Base-by-base conservation (phyloP, 2,113 vertebrate genomes). In the Danionella cerebrum region DNA sequence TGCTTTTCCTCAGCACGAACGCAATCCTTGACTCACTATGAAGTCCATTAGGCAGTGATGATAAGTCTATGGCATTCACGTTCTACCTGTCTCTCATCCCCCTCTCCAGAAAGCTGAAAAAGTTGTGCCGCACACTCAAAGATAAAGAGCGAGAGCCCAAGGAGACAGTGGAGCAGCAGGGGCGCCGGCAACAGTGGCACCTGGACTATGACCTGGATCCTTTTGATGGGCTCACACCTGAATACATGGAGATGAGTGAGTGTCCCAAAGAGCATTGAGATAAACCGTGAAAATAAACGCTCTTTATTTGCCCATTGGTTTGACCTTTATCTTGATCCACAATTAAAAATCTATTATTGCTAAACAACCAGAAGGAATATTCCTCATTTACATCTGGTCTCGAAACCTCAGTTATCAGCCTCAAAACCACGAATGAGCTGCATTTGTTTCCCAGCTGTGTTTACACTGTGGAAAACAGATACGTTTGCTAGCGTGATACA, bases 161-260 rank as follows among this genome's bases (percentile, higher is more conserved):
- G 54, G 83, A 90, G 83, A 73, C 55, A 2, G 80, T 88, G 41
- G 84, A 85, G 3, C 80, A 84, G 45, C 81, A 83, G 1, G 76
- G 82, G 13, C 88, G 85, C 5, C 91, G 91, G 2, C 89, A 92
- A 69, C 95, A 96, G 36, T 99, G 96, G 96, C 90, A 93, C 71
- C 83, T 93, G 1, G 96, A 99, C 76, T 91, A 95, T 4, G 85
- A 80, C 45, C 81, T 98, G 70, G 95, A 93, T 50, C 93, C 94
- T 0, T 98, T 94, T 54, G 93, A 93, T 0, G 96, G 96, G 5
- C 84, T 99, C 62, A 96, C 94, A 7, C 96, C 96, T 2, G 96
- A 98, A 73, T 99, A 97, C 84, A 99, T 98, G 96, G 96, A 98
- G 82, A 98, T 98, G 96, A 98, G 96, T 98, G 84, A 89, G 96